A percentile compares a stretch with the other conserved stretches of the same genome.
Conservation (phyloP, 1,140 invertebrate genomes). For the Heliconius himera region DNA sequence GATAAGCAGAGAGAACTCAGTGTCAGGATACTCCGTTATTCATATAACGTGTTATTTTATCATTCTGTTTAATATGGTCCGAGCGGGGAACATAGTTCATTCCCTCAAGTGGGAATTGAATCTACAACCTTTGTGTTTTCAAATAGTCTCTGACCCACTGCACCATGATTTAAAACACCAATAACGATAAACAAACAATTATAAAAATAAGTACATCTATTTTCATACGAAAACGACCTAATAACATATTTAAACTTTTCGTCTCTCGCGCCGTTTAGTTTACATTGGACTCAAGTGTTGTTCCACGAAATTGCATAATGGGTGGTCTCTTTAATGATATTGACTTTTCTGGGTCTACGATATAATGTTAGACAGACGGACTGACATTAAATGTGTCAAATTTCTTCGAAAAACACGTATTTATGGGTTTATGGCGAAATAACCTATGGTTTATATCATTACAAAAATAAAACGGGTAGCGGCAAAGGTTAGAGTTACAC, state of each 20-base stretch:
- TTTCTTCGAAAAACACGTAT: not conserved
- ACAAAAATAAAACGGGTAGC: constrained; percentile 4
- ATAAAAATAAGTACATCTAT: not conserved
- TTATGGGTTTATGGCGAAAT: not conserved
- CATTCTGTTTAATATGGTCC: too few relatives aligned
- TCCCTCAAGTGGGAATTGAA: too few relatives aligned
- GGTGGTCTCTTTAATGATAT: constrained; percentile 55
- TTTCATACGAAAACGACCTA: not conserved
- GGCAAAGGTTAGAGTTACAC: constrained; percentile 10
- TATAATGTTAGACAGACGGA: constrained; percentile 32
- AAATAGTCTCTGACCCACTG: too few relatives aligned
- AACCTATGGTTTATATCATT: constrained; percentile 9
- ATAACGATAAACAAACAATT: too few relatives aligned
- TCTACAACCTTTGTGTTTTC: too few relatives aligned
- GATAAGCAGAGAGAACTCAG: too few relatives aligned
- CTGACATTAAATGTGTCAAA: not conserved
- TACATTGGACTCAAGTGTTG: constrained; percentile 44
- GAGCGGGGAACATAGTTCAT: too few relatives aligned
- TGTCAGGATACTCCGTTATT: too few relatives aligned
- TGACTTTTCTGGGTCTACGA: constrained; percentile 29
- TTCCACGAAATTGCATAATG: constrained; percentile 60
- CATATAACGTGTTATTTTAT: too few relatives aligned
- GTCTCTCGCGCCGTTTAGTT: constrained; percentile 49
- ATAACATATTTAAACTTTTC: constrained; percentile 17
- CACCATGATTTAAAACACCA: too few relatives aligned